Evolutionary conservation across 2,888 invertebrate species (phyloP), one percentile per base, ranked within the genome.

Genomic region (Leptarthrus brevirostris): DNA sequence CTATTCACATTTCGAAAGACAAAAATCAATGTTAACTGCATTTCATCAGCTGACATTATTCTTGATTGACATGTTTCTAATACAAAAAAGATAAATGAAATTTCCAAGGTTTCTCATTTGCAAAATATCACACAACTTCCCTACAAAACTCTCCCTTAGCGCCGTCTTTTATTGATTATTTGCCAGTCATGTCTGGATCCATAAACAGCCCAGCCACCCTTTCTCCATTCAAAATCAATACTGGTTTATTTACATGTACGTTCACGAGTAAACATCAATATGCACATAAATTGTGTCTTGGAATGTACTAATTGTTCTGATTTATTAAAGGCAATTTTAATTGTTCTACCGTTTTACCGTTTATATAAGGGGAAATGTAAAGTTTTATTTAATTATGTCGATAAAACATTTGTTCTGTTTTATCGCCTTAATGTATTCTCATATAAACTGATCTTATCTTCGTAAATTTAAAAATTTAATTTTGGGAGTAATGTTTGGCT

Each of bases 121-220:
- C 30, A 30, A 30, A 30, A 30, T 30, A 30, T 30, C 30, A 40
- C n/a, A n/a, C 40, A 40, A 20, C 22, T 52, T 20, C 18, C 18
- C 20, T 20, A 20, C 8, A 18, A 52, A 52, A 22, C 49, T 20
- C n/a, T n/a, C 49, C 49, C 49, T 20, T 49, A 16, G 1, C 16
- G 18, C 49, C 49, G 20, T 52, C 52, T 52, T 20, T 52, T 52
- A 52, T 52, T 52, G 52, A 52, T 52, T 20, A 18, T 12, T 20
- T 52, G 52, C 22, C 52, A 52, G 52, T 18, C 20, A 10, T 52
- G 52, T 52, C 52, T 52, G 52, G 52, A 52, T 52, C 52, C 18
- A 52, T 18, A 52, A 52, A 6, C 18, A 18, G 8, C 52, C 52
- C 18, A 18, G 20, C 52, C 52, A 52, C 22, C 52, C 52, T 20